Conservation (phyloP, 2,113 vertebrate species). For the Setophaga petechia region DNA sequence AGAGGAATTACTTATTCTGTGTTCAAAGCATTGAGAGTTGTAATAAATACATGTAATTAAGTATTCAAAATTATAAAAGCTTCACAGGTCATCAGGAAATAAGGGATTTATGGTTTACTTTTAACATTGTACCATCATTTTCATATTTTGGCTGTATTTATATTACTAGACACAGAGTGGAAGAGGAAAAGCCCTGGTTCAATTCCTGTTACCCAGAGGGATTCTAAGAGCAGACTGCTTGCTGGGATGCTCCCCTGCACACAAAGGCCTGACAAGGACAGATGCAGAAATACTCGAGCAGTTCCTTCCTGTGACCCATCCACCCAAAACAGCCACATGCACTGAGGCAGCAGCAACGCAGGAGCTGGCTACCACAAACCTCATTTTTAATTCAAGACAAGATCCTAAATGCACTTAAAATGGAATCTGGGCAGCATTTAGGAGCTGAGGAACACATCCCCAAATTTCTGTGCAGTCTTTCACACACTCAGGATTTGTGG, state of each 20-base stretch:
- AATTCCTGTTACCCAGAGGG: not conserved
- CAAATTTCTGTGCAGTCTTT: not conserved
- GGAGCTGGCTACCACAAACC: not conserved
- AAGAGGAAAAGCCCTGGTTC: not conserved
- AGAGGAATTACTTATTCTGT: not conserved
- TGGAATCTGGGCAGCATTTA: not conserved
- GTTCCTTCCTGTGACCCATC: not conserved
- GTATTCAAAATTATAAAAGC: not conserved
- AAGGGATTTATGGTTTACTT: not conserved
- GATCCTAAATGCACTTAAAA: not conserved
- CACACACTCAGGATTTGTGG: not conserved
- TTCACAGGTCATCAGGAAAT: not conserved
- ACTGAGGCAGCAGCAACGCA: not conserved
- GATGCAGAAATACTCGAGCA: not conserved
- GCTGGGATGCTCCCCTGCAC: not conserved
- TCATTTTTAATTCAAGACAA: not conserved
- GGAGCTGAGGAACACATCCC: not conserved
- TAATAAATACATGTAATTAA: not conserved
- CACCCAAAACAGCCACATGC: rapidly evolving
- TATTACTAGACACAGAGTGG: not conserved
- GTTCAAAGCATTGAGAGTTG: not conserved
- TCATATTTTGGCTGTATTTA: not conserved
- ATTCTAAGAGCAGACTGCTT: not conserved
- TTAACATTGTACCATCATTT: not conserved
- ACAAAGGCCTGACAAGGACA: not conserved